Evolutionary conservation across 2,888 invertebrate genomes (phyloP).

Genomic region (Bugulina stolonifera): DNA sequence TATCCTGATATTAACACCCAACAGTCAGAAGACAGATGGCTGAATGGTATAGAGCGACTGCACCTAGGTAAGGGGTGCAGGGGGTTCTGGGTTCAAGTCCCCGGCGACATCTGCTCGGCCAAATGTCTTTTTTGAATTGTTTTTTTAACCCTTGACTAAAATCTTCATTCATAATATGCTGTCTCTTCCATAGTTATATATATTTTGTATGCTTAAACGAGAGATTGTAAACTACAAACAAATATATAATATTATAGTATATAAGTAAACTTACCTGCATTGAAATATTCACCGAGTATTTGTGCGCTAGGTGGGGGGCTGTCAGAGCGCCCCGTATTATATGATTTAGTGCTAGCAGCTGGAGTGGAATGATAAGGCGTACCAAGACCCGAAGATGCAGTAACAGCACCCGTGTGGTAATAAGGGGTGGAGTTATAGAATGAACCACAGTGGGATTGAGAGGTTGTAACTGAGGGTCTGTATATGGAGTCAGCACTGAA

Average conservation of each 20-base stretch:
- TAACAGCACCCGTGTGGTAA: background rate
- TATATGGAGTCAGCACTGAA: slow-evolving; percentile 7
- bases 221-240: no score
- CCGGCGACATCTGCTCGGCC: no score
- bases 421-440: background rate
- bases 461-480: background rate
- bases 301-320: slow-evolving; percentile 71
- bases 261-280: slow-evolving; percentile 40
- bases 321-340: slow-evolving; percentile 22
- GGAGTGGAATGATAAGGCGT: background rate
- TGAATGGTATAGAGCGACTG: no score
- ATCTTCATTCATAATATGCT: no score
- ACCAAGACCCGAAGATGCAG: background rate
- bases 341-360: slow-evolving; percentile 3
- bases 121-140: no score
- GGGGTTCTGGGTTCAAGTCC: no score
- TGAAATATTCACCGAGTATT: slow-evolving; percentile 87
- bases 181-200: no score
- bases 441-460: background rate
- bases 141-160: no score
- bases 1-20: no score
- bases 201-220: no score
- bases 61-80: no score
- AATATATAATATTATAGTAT: background rate
- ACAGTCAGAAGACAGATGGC: no score